Percentiles rank a stretch among this genome's conserved stretches.
phyloP scores from a whole-genome alignment of 1,140 invertebrate species.

The Drosophila leontia region DNA sequence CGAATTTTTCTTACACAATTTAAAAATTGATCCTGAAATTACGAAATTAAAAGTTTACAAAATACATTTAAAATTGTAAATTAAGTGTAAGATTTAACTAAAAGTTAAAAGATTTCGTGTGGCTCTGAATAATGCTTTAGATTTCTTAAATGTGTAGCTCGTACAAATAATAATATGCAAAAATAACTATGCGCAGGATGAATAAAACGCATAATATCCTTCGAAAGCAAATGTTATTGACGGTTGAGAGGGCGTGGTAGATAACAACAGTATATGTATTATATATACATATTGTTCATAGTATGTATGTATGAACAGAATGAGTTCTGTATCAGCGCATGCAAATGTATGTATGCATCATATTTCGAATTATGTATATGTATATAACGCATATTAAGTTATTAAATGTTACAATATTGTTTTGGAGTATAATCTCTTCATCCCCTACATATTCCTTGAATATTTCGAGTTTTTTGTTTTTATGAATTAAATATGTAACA shows the following conservation, averaged over 20 bases:
- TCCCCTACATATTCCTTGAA: too few species aligned
- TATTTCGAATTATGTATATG: background rate
- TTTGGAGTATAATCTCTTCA: background rate
- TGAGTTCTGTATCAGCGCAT: background rate
- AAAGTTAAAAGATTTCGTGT: background rate
- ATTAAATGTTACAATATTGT: background rate
- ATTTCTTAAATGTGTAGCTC: background rate
- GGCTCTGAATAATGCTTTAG: background rate
- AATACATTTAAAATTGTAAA: background rate
- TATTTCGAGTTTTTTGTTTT: background rate
- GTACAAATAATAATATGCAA: background rate
- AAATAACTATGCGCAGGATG: background rate
- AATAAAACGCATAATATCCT: background rate
- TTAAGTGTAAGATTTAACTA: background rate
- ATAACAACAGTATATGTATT: background rate
- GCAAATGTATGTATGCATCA: constrained; percentile 13
- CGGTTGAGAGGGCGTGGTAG: constrained; percentile 8
- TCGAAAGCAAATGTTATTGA: background rate
- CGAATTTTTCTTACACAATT: background rate
- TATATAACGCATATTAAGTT: background rate
- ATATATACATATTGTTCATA: background rate
- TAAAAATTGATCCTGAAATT: background rate
- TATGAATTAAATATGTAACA: background rate
- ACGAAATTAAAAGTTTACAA: too few species aligned
- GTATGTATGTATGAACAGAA: background rate